These are phyloP conservation scores for Micropoecilia bifurca DNA, from an alignment of 2,797 vertebrate genomes.

Conservation along the genomic window DNA sequence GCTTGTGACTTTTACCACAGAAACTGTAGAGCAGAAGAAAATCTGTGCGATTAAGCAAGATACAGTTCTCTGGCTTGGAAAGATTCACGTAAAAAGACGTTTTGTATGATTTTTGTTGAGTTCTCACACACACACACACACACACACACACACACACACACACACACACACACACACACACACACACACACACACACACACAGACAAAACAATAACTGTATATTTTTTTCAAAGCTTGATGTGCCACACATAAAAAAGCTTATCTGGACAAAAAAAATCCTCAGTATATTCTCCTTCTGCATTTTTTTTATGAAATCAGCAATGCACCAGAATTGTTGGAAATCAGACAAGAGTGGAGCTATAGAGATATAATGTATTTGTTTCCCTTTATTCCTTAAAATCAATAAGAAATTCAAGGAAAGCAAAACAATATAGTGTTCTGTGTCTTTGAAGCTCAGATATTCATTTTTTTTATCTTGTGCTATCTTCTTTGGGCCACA, in stretches of 20 bases:
- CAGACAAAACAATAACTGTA: background rate
- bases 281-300: background rate
- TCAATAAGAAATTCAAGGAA: conserved; percentile 11
- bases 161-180: background rate
- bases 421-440: conserved; percentile 8
- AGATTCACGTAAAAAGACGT: background rate
- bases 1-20: conserved; percentile 2
- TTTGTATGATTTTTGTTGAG: background rate
- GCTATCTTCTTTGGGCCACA: conserved; percentile 13
- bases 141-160: background rate
- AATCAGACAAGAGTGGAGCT: background rate
- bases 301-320: background rate
- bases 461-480: conserved; percentile 23
- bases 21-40: conserved; percentile 4
- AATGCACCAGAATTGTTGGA: background rate
- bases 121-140: background rate
- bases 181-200: background rate
- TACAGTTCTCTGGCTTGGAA: conserved; percentile 5
- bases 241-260: background rate
- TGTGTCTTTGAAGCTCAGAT: conserved; percentile 6
- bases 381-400: background rate
- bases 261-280: background rate
- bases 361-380: background rate
- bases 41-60: conserved; percentile 20
- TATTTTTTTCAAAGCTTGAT: background rate